A percentile compares a stretch with the other conserved stretches of the same genome.
Evolutionary conservation across 2,797 vertebrate genomes (phyloP).

Genomic region (Sitta carolinensis): DNA sequence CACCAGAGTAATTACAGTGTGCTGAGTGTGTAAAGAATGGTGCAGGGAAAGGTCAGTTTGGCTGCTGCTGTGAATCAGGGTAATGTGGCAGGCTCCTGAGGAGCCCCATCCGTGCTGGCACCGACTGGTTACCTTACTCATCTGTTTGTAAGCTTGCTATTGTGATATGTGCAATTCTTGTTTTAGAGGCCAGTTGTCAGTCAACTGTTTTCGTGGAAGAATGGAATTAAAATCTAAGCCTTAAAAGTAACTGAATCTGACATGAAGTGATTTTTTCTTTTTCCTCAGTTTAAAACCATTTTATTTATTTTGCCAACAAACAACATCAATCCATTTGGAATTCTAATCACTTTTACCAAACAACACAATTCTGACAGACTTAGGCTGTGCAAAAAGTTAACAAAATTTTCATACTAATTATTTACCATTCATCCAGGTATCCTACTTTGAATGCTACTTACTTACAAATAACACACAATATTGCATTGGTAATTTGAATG

Average conservation of each 20-base stretch:
- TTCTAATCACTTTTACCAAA: neutral
- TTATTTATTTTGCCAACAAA: neutral
- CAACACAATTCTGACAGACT: neutral
- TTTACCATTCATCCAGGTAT: slow-evolving; percentile 23
- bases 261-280: neutral
- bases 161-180: neutral
- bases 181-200: neutral
- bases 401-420: neutral
- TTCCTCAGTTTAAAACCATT: neutral
- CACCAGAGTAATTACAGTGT: neutral
- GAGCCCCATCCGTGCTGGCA: neutral
- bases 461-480: slow-evolving; percentile 1
- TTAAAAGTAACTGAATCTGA: neutral
- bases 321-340: neutral
- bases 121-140: neutral
- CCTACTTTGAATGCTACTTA: slow-evolving; percentile 7
- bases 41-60: neutral
- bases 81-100: neutral
- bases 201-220: neutral
- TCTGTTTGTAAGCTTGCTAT: neutral
- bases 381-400: neutral
- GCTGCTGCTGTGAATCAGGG: neutral
- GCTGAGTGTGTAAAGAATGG: neutral
- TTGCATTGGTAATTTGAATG: slow-evolving; percentile 53
- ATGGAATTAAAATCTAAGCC: neutral